phyloP scores from a whole-genome alignment of 37 sponge, comb jelly and placozoan species.

The Cliona cf. orientalis region DNA sequence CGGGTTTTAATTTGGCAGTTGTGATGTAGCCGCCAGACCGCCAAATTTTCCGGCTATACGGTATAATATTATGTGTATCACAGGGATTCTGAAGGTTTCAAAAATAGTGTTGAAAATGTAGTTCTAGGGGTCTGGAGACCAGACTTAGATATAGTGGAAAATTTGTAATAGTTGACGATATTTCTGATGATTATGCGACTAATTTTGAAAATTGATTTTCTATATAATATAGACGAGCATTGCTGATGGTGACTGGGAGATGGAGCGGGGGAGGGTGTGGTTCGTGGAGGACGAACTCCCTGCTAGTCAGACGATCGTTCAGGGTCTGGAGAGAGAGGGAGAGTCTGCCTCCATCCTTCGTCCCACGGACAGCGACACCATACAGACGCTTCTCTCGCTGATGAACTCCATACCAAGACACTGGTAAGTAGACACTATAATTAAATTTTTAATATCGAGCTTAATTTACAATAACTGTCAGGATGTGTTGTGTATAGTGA shows the following conservation, averaged over 20 bases:
- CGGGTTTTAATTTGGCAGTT: too few species aligned
- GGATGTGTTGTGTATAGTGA: background rate
- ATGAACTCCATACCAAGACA: slow-evolving; percentile 7
- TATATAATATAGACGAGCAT: background rate
- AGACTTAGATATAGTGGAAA: background rate
- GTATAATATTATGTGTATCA: too few species aligned
- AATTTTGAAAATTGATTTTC: background rate
- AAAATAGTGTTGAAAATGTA: background rate
- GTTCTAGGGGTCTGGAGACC: background rate
- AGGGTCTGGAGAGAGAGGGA: slow-evolving; percentile 26
- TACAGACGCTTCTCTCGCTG: slow-evolving; percentile 13
- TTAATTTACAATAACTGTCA: too few species aligned
- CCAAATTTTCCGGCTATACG: too few species aligned
- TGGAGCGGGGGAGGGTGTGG: slow-evolving; percentile 42
- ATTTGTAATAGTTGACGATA: background rate
- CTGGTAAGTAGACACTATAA: slow-evolving; percentile 37
- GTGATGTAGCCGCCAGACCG: too few species aligned
- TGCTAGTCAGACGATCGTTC: slow-evolving; percentile 2
- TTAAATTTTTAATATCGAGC: too few species aligned
- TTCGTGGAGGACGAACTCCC: slow-evolving; percentile 25
- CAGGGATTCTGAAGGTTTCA: too few species aligned
- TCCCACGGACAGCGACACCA: background rate
- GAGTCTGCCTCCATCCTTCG: background rate
- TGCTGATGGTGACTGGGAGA: slow-evolving; percentile 16
- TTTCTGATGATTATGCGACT: background rate